A percentile compares a stretch with the other conserved stretches of the same genome.
Conservation (phyloP, 2,797 vertebrate species). For the Synanceia verrucosa region DNA sequence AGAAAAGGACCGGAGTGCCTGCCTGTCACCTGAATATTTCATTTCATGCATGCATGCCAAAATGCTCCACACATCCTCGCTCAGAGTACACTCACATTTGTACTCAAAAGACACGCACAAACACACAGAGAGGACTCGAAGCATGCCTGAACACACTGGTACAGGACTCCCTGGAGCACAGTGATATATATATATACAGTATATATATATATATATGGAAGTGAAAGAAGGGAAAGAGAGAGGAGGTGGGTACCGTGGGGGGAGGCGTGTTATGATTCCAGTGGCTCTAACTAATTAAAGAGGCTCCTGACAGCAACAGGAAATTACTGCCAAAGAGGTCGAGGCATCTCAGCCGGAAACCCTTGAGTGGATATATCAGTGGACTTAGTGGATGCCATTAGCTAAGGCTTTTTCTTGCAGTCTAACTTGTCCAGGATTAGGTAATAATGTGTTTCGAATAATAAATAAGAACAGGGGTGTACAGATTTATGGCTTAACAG, state of each 20-base stretch:
- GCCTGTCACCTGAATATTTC: conserved; percentile 77
- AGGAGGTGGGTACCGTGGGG: conserved; percentile 12
- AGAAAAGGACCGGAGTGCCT: conserved; percentile 32
- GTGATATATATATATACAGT: conserved; percentile 77
- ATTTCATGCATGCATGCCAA: conserved; percentile 60
- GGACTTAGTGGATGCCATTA: conserved; percentile 8
- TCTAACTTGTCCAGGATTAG: conserved; percentile 12
- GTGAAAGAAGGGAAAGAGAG: conserved; percentile 20
- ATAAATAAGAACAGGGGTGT: neutral
- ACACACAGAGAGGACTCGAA: conserved; percentile 1
- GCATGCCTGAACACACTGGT: conserved; percentile 53
- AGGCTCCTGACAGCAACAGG: conserved; percentile 61
- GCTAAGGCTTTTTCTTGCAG: conserved; percentile 7
- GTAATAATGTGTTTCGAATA: conserved; percentile 2
- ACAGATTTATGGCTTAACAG: neutral
- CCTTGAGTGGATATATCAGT: conserved; percentile 5
- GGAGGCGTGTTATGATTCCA: conserved; percentile 65
- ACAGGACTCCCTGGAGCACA: conserved; percentile 56
- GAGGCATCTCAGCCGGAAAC: conserved; percentile 21
- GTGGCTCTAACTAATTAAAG: conserved; percentile 73
- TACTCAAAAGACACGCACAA: conserved; percentile 4
- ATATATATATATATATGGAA: conserved; percentile 78
- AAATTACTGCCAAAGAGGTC: conserved; percentile 57
- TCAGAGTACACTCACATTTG: conserved; percentile 7
- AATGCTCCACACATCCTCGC: conserved; percentile 44